A percentile compares a stretch with the other conserved stretches of the same genome.
These are phyloP conservation scores for Podabrus alpinus DNA, from an alignment of 2,888 invertebrate species.

Conservation along the genomic window DNA sequence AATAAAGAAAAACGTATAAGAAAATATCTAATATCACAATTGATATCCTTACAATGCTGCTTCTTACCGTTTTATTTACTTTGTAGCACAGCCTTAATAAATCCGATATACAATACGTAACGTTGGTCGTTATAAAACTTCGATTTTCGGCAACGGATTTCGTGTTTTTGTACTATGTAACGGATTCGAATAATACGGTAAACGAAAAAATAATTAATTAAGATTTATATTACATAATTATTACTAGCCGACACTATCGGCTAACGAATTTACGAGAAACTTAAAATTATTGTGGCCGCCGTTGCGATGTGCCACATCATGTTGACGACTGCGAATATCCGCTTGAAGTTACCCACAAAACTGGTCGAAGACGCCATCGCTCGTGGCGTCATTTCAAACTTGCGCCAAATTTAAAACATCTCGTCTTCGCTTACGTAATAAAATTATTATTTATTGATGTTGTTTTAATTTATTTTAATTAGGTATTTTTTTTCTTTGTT, in stretches of 20 bases:
- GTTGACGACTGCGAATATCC: constrained; percentile 54
- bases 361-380: constrained; percentile 30
- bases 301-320: constrained; percentile 58
- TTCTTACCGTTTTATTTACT: constrained; percentile 44
- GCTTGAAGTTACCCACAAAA: constrained; percentile 42
- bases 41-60: constrained; percentile 6
- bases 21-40: constrained; percentile 5
- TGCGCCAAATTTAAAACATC: background rate
- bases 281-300: constrained; percentile 56
- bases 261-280: constrained; percentile 50
- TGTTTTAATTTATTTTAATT: constrained; percentile 1
- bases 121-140: constrained; percentile 47
- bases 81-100: constrained; percentile 47
- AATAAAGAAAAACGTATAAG: background rate
- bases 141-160: constrained; percentile 53
- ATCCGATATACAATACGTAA: constrained; percentile 45
- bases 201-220: constrained; percentile 49
- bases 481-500: background rate
- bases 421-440: background rate
- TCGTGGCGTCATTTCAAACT: constrained; percentile 17
- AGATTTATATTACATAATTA: constrained; percentile 55
- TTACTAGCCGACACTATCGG: constrained; percentile 53
- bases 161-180: constrained; percentile 55
- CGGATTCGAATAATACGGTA: constrained; percentile 51
- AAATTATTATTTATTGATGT: background rate